Evolutionary conservation across 1,140 invertebrate species (phyloP).

Genomic region (Sitobion miscanthi): DNA sequence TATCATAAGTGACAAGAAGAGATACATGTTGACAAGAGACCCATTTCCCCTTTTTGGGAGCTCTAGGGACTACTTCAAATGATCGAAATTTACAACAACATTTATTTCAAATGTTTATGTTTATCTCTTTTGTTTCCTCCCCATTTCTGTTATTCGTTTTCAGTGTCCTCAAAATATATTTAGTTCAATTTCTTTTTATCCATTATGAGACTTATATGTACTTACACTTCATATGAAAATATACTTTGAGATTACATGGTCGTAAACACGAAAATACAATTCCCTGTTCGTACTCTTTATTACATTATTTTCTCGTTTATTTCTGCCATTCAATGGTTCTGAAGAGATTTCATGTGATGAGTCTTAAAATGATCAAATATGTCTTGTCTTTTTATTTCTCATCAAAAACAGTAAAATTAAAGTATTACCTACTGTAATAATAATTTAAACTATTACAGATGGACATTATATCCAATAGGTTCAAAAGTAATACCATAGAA

Average conservation of each 20-base stretch:
- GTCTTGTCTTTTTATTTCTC: neutral
- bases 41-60: neutral
- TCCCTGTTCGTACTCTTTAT: neutral
- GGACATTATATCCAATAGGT: neutral
- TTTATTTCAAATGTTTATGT: slow-evolving; percentile 45
- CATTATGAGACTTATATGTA: slow-evolving; percentile 25
- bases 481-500: neutral
- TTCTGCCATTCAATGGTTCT: neutral
- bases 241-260: slow-evolving; percentile 29
- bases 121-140: slow-evolving; percentile 19
- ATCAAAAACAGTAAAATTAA: neutral
- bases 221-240: neutral
- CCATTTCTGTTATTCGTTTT: neutral
- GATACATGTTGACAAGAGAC: neutral
- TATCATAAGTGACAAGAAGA: slow-evolving; percentile 17
- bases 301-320: neutral
- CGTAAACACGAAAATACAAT: slow-evolving; percentile 36
- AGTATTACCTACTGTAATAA: neutral
- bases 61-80: slow-evolving; percentile 39
- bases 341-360: neutral
- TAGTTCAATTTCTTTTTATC: slow-evolving; percentile 34
- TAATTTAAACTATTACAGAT: neutral
- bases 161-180: slow-evolving; percentile 16
- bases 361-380: neutral
- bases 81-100: slow-evolving; percentile 44